phyloP scores from a whole-genome alignment of 2,797 vertebrate genomes.

The Morelia viridis region DNA sequence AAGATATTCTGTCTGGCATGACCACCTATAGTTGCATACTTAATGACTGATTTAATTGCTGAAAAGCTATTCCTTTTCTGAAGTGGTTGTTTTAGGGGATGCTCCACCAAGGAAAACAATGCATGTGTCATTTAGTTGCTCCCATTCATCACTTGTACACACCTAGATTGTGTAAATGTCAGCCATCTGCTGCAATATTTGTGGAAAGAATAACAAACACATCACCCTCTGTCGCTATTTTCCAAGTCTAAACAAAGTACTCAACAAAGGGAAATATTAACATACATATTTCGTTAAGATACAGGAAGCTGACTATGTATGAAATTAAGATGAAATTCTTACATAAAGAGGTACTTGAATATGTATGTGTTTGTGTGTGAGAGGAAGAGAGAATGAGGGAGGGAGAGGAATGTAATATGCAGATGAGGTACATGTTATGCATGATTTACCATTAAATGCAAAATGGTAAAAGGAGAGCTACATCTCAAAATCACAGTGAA shows the following conservation, averaged over 20 bases:
- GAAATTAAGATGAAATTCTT: not conserved
- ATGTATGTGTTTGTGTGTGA: not conserved
- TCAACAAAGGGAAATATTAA: not conserved
- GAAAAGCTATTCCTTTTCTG: not conserved
- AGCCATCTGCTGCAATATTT: constrained; percentile 5
- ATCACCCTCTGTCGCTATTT: constrained; percentile 5
- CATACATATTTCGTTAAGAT: not conserved
- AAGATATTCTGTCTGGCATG: not conserved
- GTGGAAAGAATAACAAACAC: constrained; percentile 15
- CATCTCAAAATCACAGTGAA: not conserved
- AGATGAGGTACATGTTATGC: not conserved
- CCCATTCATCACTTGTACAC: not conserved
- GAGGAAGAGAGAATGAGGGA: not conserved
- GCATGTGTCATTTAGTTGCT: constrained; percentile 2
- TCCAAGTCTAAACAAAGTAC: constrained; percentile 1
- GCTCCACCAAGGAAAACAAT: not conserved
- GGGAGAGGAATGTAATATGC: fast-evolving
- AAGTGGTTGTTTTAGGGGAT: constrained; percentile 6
- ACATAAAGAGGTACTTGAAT: not conserved
- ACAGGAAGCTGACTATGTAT: not conserved
- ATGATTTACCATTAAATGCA: constrained; percentile 1
- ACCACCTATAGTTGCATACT: not conserved
- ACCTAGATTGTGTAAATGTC: constrained; percentile 12
- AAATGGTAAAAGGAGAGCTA: not conserved
- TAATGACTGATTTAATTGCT: not conserved